Percentiles rank a stretch among this genome's conserved stretches.
Evolutionary conservation across 2,797 vertebrate genomes (phyloP).

Genomic region (Zenarchopterus dispar): DNA sequence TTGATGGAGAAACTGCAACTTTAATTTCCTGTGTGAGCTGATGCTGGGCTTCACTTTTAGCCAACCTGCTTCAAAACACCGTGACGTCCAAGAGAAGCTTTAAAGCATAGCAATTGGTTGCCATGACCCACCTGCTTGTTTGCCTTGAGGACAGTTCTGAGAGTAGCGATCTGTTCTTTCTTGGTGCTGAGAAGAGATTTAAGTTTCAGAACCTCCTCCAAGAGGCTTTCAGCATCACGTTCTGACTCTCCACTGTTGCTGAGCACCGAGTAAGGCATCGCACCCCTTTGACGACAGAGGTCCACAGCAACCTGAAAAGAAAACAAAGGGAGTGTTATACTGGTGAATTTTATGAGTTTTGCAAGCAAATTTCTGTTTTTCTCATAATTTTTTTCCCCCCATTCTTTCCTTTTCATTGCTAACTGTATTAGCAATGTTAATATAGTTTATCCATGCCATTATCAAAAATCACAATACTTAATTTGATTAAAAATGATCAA

Average conservation of each 20-base stretch:
- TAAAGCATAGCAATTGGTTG: no score
- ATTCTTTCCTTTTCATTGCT: no score
- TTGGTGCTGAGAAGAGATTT: conserved; percentile 91
- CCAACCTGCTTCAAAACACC: background rate
- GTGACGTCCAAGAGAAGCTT: background rate
- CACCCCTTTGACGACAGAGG: conserved; percentile 82
- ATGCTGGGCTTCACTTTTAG: background rate
- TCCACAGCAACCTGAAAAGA: conserved; percentile 82
- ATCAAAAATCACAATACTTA: no score
- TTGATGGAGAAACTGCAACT: no score
- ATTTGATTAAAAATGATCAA: no score
- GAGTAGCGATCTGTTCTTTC: conserved; percentile 89
- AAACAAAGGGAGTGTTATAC: background rate
- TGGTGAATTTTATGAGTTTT: background rate
- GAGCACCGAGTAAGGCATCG: conserved; percentile 76
- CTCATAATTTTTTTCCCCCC: no score
- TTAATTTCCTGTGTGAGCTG: no score
- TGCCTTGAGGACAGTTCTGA: conserved; percentile 89
- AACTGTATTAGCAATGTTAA: no score
- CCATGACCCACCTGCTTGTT: conserved; percentile 85
- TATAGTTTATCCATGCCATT: no score
- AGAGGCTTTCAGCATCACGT: conserved; percentile 83
- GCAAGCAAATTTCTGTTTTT: background rate
- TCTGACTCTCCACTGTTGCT: conserved; percentile 78
- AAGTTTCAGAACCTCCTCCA: conserved; percentile 88